Conservation (phyloP, 1,140 invertebrate species). For the Palaemon carinicauda region DNA sequence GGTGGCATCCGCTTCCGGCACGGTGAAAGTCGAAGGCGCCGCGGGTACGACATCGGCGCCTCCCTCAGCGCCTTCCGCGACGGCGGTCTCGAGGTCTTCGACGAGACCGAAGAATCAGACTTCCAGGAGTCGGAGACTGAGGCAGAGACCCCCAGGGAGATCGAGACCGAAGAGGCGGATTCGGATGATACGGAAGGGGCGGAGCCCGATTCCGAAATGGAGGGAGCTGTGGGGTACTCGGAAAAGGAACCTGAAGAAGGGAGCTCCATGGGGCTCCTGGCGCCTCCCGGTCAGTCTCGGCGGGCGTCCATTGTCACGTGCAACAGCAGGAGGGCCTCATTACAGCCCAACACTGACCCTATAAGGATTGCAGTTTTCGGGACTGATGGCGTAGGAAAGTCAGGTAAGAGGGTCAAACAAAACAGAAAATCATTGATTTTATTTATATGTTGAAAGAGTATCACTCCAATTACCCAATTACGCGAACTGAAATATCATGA, state of each 20-base stretch:
- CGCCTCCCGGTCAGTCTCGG: neutral
- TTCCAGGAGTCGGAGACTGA: slow-evolving; percentile 39
- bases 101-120: slow-evolving; percentile 43
- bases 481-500: too few species aligned
- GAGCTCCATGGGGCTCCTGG: neutral
- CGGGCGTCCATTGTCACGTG: slow-evolving; percentile 36
- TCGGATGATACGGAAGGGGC: neutral
- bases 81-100: slow-evolving; percentile 26
- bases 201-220: neutral
- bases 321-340: slow-evolving; percentile 11
- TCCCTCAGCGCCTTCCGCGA: slow-evolving; percentile 14
- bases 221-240: neutral
- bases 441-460: too few species aligned
- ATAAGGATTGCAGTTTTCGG: slow-evolving; percentile 37
- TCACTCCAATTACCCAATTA: too few species aligned
- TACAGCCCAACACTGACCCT: slow-evolving; percentile 6
- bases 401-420: neutral
- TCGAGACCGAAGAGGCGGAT: neutral
- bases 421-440: too few species aligned
- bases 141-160: neutral
- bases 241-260: neutral
- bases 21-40: neutral
- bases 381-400: slow-evolving; percentile 35
- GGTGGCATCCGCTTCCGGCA: neutral
- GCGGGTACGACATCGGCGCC: slow-evolving; percentile 14